Base-by-base conservation (phyloP, 2,113 vertebrate species). In the Edolisoma coerulescens region DNA sequence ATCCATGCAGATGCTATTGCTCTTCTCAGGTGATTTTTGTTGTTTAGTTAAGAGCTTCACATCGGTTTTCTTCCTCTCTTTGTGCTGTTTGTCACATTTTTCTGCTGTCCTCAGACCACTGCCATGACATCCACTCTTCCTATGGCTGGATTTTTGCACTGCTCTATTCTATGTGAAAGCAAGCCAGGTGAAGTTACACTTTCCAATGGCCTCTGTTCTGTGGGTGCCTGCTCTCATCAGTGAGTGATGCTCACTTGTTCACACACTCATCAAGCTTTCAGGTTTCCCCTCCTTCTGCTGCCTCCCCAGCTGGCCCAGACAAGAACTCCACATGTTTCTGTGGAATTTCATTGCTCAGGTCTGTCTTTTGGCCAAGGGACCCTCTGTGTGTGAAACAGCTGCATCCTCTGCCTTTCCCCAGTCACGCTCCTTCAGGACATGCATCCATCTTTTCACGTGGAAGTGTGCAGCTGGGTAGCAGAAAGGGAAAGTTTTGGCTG, bases 261-360 rank as follows among this genome's bases (percentile, higher is more conserved):
- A 8, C 3, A 0, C 11, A 4, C 7, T 24, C 50, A n/a, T 8
- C 28, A 37, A 67, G 53, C 53, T 71, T 56, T 50, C 44, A 35
- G 4, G 0, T 42, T 53, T 20, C 18, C 21, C 37, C 16, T n/a
- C 30, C 24, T 42, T 3, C 68, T 37, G 7, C 71, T 37, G 33
- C 42, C 49, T 37, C n/a, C n/a, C 32, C 17, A 54, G 21, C 22
- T 13, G 81, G 33, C 82, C 64, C 42, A 44, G 27, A 54, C 35
- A 53, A 27, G 42, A 47, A 16, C 4, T 7, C 28, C 23, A 5
- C 0, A 0, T 27, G 28, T 42, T 39, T 23, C 44, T 52, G 13
- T 45, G 27, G 5, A 10, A 41, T 65, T 61, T 16, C 16, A 7
- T 1, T 53, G 49, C 59, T 69, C 35, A 35, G 30, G 33, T 71